phyloP scores from a whole-genome alignment of 2,888 invertebrate species.

The Phasia obesa region DNA sequence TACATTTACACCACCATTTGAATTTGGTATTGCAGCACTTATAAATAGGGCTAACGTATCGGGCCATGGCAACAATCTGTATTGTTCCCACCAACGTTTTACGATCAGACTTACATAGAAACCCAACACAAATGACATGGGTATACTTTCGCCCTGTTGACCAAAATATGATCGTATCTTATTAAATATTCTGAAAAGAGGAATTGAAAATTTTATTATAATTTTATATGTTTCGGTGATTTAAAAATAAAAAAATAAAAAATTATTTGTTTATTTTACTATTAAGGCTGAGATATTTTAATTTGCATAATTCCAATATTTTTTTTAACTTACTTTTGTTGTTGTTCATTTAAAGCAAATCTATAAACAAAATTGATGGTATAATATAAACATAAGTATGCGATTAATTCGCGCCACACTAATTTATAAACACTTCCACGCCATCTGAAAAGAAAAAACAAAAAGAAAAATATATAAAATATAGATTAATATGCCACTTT shows the following conservation, averaged over 20 bases:
- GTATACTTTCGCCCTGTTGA: slow-evolving; percentile 94
- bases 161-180: slow-evolving; percentile 93
- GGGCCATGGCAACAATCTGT: slow-evolving; percentile 95
- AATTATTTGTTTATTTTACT: slow-evolving; percentile 14
- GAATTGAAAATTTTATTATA: neutral
- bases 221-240: neutral
- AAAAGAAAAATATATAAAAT: neutral
- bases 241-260: neutral
- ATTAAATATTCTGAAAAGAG: slow-evolving; percentile 89
- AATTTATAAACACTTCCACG: slow-evolving; percentile 97
- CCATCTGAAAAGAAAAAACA: slow-evolving; percentile 87
- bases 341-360: slow-evolving; percentile 89
- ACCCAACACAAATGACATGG: slow-evolving; percentile 97
- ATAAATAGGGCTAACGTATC: slow-evolving; percentile 95
- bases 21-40: slow-evolving; percentile 94
- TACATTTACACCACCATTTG: slow-evolving; percentile 83
- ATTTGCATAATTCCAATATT: no score
- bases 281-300: no score
- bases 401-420: slow-evolving; percentile 95
- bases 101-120: slow-evolving; percentile 97
- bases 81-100: slow-evolving; percentile 98
- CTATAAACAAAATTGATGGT: slow-evolving; percentile 94
- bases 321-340: slow-evolving; percentile 87
- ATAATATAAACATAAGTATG: slow-evolving; percentile 93
- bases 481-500: neutral